These are phyloP conservation scores for Luehdorfia chinensis DNA, from an alignment of 1,140 invertebrate genomes.

Conservation along the genomic window DNA sequence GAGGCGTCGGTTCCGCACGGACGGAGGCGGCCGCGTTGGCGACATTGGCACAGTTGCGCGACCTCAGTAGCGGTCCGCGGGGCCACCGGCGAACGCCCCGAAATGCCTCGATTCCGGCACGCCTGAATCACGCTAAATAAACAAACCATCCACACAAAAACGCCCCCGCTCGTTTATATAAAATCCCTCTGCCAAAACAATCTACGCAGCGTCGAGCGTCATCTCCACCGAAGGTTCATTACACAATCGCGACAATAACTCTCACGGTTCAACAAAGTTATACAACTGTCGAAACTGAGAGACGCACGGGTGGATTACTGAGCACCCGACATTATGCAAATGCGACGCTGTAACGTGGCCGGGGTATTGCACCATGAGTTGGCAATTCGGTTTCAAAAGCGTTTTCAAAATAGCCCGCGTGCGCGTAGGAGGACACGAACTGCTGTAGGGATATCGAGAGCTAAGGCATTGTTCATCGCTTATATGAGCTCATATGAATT, in stretches of 20 bases:
- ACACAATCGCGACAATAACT: too few species aligned
- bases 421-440: constrained; percentile 33
- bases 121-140: constrained; percentile 56
- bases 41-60: constrained; percentile 74
- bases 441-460: too few species aligned
- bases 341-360: constrained; percentile 61
- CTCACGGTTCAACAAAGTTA: constrained; percentile 45
- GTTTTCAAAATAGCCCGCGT: constrained; percentile 62
- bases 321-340: constrained; percentile 66
- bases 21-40: constrained; percentile 44
- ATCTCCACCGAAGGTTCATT: too few species aligned
- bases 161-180: neutral
- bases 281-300: constrained; percentile 53
- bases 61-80: constrained; percentile 57
- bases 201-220: too few species aligned
- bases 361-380: constrained; percentile 70
- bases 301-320: constrained; percentile 44
- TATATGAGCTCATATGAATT: too few species aligned
- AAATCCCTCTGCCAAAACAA: too few species aligned
- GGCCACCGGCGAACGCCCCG: constrained; percentile 63
- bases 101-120: constrained; percentile 62
- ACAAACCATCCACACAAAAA: constrained; percentile 20
- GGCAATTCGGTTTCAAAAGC: constrained; percentile 65
- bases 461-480: too few species aligned
- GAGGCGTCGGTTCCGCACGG: constrained; percentile 58